These are phyloP conservation scores for Cataglyphis altisquamis DNA, from an alignment of 2,888 invertebrate species.

Conservation along the genomic window DNA sequence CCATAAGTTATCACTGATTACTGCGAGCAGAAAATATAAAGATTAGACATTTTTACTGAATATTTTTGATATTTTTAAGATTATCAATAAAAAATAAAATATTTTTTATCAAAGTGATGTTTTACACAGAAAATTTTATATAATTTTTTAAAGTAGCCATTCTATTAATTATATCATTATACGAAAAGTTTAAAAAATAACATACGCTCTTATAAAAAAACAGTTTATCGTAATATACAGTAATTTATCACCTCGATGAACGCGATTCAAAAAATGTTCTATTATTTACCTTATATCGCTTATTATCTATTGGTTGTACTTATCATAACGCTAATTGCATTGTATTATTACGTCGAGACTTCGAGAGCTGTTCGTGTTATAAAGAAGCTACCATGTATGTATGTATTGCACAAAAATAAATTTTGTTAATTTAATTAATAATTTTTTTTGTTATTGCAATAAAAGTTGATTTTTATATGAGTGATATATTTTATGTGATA, in stretches of 20 bases:
- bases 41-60: not conserved
- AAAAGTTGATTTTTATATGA: too few relatives aligned
- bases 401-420: not conserved
- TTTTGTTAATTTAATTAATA: not conserved
- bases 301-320: constrained; percentile 40
- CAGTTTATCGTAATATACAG: too few relatives aligned
- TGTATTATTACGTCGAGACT: constrained; percentile 82
- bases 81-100: not conserved
- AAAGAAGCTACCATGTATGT: constrained; percentile 82
- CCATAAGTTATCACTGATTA: not conserved
- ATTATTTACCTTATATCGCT: too few relatives aligned
- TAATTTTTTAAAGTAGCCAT: not conserved
- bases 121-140: too few relatives aligned
- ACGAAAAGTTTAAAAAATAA: not conserved
- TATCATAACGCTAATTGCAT: constrained; percentile 75
- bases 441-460: constrained; percentile 47
- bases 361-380: constrained; percentile 76
- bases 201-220: too few relatives aligned
- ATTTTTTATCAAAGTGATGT: not conserved
- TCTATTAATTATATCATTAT: too few relatives aligned
- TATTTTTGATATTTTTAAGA: not conserved
- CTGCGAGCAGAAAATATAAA: too few relatives aligned
- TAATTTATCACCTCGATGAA: too few relatives aligned
- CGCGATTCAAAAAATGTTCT: too few relatives aligned
- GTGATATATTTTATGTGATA: too few relatives aligned